Evolutionary conservation across 1,140 invertebrate genomes (phyloP).

Genomic region (Limonius californicus): DNA sequence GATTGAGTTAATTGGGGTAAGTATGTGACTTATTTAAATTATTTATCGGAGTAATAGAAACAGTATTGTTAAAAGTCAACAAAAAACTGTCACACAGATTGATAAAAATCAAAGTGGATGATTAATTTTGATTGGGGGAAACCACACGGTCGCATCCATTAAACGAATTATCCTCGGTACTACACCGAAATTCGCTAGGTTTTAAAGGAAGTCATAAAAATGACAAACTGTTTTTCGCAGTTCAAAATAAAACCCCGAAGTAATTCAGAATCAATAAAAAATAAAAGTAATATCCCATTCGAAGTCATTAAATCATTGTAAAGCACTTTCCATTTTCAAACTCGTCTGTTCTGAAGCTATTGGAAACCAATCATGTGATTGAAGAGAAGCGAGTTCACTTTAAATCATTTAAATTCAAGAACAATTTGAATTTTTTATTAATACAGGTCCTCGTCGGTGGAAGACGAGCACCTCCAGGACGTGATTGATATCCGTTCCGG

Average conservation of each 20-base stretch:
- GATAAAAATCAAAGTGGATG: background rate
- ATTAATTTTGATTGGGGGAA: background rate
- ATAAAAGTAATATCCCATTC: slow-evolving; percentile 28
- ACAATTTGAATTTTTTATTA: slow-evolving; percentile 23
- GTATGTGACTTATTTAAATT: too few relatives aligned
- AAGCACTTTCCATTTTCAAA: slow-evolving; percentile 30
- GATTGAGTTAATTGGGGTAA: too few relatives aligned
- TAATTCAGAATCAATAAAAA: slow-evolving; percentile 27
- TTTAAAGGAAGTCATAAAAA: slow-evolving; percentile 27
- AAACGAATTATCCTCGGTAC: background rate
- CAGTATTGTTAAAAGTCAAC: too few relatives aligned
- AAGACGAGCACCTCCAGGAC: background rate
- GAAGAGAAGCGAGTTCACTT: slow-evolving; percentile 15
- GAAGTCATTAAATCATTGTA: slow-evolving; percentile 32
- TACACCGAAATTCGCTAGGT: slow-evolving; percentile 5
- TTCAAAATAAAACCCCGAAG: slow-evolving; percentile 31
- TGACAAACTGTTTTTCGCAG: slow-evolving; percentile 24
- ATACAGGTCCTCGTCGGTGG: slow-evolving; percentile 13
- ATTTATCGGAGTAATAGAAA: too few relatives aligned
- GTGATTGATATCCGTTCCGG: background rate
- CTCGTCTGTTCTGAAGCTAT: slow-evolving; percentile 21
- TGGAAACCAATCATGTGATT: slow-evolving; percentile 28
- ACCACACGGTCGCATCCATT: background rate
- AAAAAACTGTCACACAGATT: too few relatives aligned
- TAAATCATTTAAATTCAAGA: slow-evolving; percentile 16